Base-by-base conservation (phyloP, 2,888 invertebrate genomes). In the Hedychridium roseum region DNA sequence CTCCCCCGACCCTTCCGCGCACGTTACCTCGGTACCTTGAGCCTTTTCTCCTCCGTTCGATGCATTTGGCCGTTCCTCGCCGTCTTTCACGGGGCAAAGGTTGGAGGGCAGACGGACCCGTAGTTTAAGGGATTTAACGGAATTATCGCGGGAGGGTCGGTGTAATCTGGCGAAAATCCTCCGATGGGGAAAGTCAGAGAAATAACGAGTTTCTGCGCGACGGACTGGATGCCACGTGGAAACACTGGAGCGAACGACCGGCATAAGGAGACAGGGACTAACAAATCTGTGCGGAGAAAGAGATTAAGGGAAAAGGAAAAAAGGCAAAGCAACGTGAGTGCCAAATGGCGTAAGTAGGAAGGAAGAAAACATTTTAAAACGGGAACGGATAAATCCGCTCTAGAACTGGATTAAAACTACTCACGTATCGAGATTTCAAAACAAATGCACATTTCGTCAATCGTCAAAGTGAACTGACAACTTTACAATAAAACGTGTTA, bases 111-210 rank as follows among this genome's bases (percentile, higher is more conserved):
- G 43, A 39, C 38, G 9, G 38, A 11, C 37, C n/a, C 51, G 46
- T n/a, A 15, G 38, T 36, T 11, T 31, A 34, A 40, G 26, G 43
- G 45, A 46, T 54, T 49, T 38, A 5, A 37, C 32, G 9, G 52
- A 43, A 54, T 52, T 52, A 48, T 11, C 39, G 45, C 7, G 38
- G 18, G n/a, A 6, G 28, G 34, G 41, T 42, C 32, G 15, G 14
- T 21, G 36, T 35, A 45, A 48, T 54, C 46, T 28, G 40, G 36
- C 32, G 30, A 43, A 39, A 47, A 49, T 44, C 37, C 34, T 9
- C 21, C 23, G 32, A 18, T 21, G 28, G 15, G 30, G 40, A 34
- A 23, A 34, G 40, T 16, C 17, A 15, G 12, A 40, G 40, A 28
- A 36, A 36, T 32, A 44, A 38, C 38, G 44, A 44, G 44, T 38